Evolutionary conservation across 2,888 invertebrate species (phyloP).

Genomic region (Agapostemon virescens): DNA sequence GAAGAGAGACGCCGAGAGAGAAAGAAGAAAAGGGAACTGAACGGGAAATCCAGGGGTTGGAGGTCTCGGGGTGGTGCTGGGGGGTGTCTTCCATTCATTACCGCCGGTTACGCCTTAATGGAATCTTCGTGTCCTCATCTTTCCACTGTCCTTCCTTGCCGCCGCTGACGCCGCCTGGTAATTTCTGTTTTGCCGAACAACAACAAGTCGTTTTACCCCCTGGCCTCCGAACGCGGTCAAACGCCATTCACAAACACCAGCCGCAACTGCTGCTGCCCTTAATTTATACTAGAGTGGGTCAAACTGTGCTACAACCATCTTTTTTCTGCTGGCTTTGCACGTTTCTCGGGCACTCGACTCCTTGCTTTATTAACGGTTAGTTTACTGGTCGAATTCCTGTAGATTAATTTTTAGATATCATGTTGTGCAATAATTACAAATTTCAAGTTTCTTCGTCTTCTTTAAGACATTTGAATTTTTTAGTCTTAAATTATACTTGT

Average conservation of each 20-base stretch:
- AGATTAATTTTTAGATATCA: neutral
- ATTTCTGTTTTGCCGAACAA: conserved; percentile 75
- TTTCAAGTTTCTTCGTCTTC: no score
- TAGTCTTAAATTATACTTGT: no score
- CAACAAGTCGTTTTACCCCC: conserved; percentile 72
- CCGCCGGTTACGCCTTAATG: conserved; percentile 78
- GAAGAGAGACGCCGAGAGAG: conserved; percentile 25
- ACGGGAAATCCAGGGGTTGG: conserved; percentile 65
- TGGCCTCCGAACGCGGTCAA: conserved; percentile 38
- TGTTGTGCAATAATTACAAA: neutral
- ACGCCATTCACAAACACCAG: conserved; percentile 60
- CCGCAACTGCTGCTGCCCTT: conserved; percentile 57
- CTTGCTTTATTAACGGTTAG: neutral
- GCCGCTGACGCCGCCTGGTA: conserved; percentile 65
- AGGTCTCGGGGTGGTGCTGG: conserved; percentile 61
- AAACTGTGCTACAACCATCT: neutral
- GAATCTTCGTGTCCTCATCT: conserved; percentile 79
- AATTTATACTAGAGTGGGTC: conserved; percentile 40
- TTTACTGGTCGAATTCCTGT: neutral
- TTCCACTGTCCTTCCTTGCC: conserved; percentile 68
- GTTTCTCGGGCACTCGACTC: neutral
- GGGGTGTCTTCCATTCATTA: conserved; percentile 79
- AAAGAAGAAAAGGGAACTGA: conserved; percentile 55
- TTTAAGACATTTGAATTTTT: no score
- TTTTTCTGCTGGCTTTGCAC: neutral